A percentile compares a stretch with the other conserved stretches of the same genome.
These are phyloP conservation scores for Drosophila rellima DNA, from an alignment of 2,888 invertebrate species.

Conservation along the genomic window DNA sequence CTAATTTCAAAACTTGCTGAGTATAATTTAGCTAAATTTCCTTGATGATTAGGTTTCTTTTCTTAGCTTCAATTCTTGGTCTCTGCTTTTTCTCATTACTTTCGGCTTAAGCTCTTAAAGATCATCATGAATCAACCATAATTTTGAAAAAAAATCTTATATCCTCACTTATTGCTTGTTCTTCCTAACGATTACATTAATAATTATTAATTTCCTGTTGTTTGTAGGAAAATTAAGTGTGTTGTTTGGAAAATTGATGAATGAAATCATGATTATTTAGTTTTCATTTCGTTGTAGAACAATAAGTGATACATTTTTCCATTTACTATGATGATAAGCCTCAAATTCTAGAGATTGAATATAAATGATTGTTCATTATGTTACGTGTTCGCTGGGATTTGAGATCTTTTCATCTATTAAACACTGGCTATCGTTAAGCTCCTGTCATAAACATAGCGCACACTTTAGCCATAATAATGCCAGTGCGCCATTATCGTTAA, in stretches of 20 bases:
- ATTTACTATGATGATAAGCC: constrained; percentile 20
- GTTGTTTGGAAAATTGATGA: constrained; percentile 9
- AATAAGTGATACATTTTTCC: constrained; percentile 29
- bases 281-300: constrained; percentile 4
- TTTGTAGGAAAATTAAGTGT: constrained; percentile 23
- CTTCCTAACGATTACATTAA: constrained; percentile 27
- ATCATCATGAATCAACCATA: constrained; percentile 25
- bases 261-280: constrained; percentile 33
- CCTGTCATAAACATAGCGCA: constrained; percentile 64
- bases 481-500: constrained; percentile 55
- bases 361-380: constrained; percentile 28
- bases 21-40: not conserved
- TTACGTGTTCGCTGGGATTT: constrained; percentile 22
- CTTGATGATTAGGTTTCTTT: not conserved
- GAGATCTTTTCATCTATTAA: constrained; percentile 22
- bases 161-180: constrained; percentile 17
- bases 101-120: not conserved
- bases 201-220: constrained; percentile 37
- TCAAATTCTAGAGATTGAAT: constrained; percentile 7
- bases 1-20: not conserved
- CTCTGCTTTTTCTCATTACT: not conserved
- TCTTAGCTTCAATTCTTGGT: not conserved
- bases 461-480: constrained; percentile 64
- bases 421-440: constrained; percentile 41
- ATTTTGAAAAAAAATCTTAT: constrained; percentile 23